phyloP scores from a whole-genome alignment of 2,888 invertebrate species.

The Idaea straminata region DNA sequence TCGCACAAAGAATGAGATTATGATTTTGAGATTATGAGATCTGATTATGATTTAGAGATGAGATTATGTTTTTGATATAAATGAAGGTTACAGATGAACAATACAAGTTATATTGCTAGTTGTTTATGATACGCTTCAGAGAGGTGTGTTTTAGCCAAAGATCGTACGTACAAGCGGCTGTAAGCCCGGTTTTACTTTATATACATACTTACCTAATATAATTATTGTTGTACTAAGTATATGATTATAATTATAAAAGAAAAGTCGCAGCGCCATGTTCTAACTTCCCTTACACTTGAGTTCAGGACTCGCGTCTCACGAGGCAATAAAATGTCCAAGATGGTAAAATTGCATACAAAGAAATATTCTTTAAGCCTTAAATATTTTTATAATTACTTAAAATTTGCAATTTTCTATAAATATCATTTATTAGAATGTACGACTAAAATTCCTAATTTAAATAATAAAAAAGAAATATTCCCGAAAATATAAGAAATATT shows the following conservation, averaged over 20 bases:
- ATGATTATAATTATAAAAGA: neutral
- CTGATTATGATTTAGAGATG: neutral
- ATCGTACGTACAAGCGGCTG: constrained; percentile 58
- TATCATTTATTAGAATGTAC: too few relatives aligned
- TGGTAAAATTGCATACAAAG: too few relatives aligned
- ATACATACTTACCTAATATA: constrained; percentile 24
- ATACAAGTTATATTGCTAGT: neutral
- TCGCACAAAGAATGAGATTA: neutral
- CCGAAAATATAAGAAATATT: too few relatives aligned
- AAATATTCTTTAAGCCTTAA: too few relatives aligned
- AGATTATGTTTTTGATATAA: neutral
- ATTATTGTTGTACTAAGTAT: constrained; percentile 9
- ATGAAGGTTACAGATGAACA: neutral
- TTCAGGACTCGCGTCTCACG: too few relatives aligned
- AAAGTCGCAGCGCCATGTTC: neutral
- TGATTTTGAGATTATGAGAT: neutral
- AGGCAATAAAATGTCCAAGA: too few relatives aligned
- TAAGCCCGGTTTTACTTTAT: constrained; percentile 52
- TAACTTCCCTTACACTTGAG: neutral
- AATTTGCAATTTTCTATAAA: too few relatives aligned
- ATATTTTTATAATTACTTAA: too few relatives aligned
- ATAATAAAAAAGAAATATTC: too few relatives aligned
- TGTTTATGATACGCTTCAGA: constrained; percentile 61
- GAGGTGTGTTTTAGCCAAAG: constrained; percentile 70
- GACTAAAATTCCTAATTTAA: too few relatives aligned